These are phyloP conservation scores for Venusia cambrica DNA, from an alignment of 2,888 invertebrate species.

Conservation along the genomic window DNA sequence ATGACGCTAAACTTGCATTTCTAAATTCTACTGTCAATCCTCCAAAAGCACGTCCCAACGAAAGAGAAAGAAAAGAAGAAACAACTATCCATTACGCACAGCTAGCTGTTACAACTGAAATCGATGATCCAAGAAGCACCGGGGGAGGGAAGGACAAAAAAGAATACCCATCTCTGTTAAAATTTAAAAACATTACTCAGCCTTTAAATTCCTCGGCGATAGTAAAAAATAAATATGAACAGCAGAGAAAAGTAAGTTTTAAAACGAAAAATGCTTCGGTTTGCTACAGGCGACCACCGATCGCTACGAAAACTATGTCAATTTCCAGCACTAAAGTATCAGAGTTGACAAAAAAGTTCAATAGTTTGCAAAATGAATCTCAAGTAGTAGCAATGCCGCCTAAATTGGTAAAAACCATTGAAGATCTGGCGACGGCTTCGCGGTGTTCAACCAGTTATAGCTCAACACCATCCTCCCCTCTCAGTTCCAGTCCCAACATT, in stretches of 20 bases:
- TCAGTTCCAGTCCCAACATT: conserved; percentile 72
- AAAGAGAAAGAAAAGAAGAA: conserved; percentile 43
- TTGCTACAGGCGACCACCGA: conserved; percentile 65
- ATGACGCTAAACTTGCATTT: conserved; percentile 66
- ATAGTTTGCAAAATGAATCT: conserved; percentile 80
- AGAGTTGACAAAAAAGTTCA: conserved; percentile 85
- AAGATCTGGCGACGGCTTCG: conserved; percentile 59
- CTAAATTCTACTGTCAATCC: conserved; percentile 57
- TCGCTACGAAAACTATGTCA: conserved; percentile 68
- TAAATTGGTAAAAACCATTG: conserved; percentile 77
- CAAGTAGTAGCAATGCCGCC: conserved; percentile 72
- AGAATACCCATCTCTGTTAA: conserved; percentile 28
- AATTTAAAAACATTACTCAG: conserved; percentile 38
- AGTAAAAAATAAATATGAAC: conserved; percentile 55
- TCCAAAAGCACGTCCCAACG: no score
- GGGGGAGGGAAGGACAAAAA: conserved; percentile 60
- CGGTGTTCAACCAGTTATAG: conserved; percentile 59
- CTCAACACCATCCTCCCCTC: conserved; percentile 71
- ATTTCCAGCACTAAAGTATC: conserved; percentile 83
- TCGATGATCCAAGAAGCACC: conserved; percentile 70
- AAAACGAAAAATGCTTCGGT: conserved; percentile 79
- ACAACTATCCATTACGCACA: conserved; percentile 65
- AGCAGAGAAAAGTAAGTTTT: conserved; percentile 81
- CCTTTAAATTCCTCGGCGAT: conserved; percentile 42
- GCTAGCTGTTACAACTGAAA: conserved; percentile 63